These are phyloP conservation scores for Pituophis catenifer DNA, from an alignment of 2,113 vertebrate species.

Conservation along the genomic window DNA sequence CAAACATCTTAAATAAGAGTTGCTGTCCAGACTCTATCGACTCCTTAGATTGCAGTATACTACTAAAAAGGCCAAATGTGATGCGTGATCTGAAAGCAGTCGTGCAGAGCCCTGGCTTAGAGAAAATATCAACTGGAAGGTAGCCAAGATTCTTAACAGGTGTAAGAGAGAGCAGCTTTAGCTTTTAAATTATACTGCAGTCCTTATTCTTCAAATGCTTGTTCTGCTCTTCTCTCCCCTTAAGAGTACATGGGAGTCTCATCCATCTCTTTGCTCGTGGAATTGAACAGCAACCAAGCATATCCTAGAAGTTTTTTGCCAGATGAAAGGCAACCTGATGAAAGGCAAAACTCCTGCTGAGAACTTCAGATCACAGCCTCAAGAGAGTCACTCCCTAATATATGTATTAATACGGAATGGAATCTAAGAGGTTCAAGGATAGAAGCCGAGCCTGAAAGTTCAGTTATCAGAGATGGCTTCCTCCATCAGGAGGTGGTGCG, in stretches of 20 bases:
- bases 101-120: background rate
- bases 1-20: background rate
- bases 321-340: background rate
- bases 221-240: background rate
- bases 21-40: background rate
- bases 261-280: slow-evolving; percentile 80
- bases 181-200: background rate
- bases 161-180: background rate
- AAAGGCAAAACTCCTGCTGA: background rate
- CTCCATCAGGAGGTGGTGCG: background rate
- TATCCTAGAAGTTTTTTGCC: background rate
- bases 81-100: background rate
- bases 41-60: background rate
- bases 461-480: background rate
- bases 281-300: slow-evolving; percentile 59
- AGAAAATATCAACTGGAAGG: background rate
- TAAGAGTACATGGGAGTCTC: slow-evolving; percentile 77
- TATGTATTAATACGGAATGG: background rate
- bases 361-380: background rate
- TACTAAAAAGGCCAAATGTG: background rate
- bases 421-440: background rate
- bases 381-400: background rate
- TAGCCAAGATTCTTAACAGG: background rate
- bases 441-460: background rate
- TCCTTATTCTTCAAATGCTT: background rate